Evolutionary conservation across 2,113 vertebrate genomes (phyloP).

Genomic region (Microtus oregoni): DNA sequence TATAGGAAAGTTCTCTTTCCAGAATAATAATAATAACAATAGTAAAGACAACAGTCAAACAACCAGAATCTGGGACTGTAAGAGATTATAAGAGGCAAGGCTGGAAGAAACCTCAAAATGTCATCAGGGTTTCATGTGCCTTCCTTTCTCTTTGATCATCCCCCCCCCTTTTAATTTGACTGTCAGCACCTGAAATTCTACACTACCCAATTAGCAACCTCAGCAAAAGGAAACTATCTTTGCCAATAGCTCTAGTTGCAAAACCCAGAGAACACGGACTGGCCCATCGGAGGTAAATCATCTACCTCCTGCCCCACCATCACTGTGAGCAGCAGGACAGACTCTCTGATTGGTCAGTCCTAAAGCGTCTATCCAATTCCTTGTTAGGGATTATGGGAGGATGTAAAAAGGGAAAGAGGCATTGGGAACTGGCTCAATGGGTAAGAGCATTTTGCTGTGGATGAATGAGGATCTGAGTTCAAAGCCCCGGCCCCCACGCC

Average conservation of each 20-base stretch:
- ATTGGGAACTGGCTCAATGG: no score
- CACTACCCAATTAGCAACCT: not conserved
- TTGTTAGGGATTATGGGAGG: not conserved
- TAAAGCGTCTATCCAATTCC: not conserved
- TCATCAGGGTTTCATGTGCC: not conserved
- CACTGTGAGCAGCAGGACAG: not conserved
- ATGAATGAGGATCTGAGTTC: not conserved
- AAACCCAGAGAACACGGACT: not conserved
- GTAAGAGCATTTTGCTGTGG: not conserved
- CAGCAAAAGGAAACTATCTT: not conserved
- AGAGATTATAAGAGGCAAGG: not conserved
- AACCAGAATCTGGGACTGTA: not conserved
- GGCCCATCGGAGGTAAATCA: not conserved
- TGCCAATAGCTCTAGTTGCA: not conserved
- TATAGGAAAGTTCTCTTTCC: not conserved
- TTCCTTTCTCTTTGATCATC: not conserved
- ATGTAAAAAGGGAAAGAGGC: no score
- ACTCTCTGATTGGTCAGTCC: not conserved
- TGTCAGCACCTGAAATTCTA: not conserved
- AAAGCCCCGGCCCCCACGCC: not conserved
- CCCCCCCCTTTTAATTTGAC: not conserved
- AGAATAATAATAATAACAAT: not conserved
- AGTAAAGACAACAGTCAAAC: not conserved
- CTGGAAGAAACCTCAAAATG: constrained; percentile 8
- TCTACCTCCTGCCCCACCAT: not conserved